A percentile compares a stretch with the other conserved stretches of the same genome.
phyloP scores from a whole-genome alignment of 2,888 invertebrate genomes.

The Lymantria dispar region DNA sequence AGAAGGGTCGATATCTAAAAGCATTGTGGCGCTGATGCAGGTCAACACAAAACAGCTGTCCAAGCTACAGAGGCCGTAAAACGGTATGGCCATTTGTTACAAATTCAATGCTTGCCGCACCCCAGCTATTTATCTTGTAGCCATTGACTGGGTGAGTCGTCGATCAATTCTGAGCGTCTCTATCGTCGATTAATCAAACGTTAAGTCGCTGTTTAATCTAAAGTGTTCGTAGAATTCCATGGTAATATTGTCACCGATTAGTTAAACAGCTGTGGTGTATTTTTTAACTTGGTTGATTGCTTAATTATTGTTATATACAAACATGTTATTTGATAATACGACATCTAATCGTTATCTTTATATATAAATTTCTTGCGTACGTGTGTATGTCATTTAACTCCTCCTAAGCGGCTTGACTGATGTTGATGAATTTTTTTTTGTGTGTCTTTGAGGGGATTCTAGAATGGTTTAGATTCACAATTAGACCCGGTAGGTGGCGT shows the following conservation, averaged over 20 bases:
- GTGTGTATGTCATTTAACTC: no score
- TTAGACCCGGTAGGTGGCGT: no score
- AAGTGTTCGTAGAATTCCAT: conserved; percentile 17
- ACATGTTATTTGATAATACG: no score
- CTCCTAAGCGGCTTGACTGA: no score
- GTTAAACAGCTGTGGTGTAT: no score
- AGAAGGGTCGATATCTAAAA: conserved; percentile 36
- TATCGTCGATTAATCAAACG: conserved; percentile 55
- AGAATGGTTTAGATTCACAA: no score
- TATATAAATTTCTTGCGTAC: no score
- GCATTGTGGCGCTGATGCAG: conserved; percentile 58
- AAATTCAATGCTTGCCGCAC: conserved; percentile 54
- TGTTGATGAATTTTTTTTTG: no score
- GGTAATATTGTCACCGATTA: conserved; percentile 14
- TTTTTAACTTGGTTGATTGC: no score
- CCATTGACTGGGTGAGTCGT: conserved; percentile 59
- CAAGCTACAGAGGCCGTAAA: conserved; percentile 41
- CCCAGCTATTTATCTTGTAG: conserved; percentile 57
- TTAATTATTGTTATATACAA: no score
- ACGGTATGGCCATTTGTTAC: conserved; percentile 62
- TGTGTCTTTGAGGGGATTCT: no score
- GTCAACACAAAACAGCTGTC: conserved; percentile 53
- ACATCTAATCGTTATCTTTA: no score
- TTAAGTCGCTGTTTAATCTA: conserved; percentile 27
- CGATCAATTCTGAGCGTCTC: conserved; percentile 56